Base-by-base conservation (phyloP, 2,113 vertebrate species). In the Chionomys nivalis region DNA sequence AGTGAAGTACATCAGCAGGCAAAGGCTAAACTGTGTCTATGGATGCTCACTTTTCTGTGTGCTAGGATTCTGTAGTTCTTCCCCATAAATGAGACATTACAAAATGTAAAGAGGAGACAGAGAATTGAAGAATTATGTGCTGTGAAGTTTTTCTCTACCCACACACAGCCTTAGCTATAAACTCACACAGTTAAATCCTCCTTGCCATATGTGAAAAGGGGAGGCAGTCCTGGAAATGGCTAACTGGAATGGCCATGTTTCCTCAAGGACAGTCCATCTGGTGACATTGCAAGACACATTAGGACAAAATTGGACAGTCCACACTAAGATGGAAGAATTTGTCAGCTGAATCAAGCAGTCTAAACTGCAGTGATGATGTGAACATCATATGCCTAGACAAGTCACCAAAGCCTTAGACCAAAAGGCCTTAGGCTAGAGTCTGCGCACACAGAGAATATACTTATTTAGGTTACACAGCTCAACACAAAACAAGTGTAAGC, bases 21-120 rank as follows among this genome's bases (percentile, higher is more conserved):
- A 52, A 24, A 42, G 70, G 77, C 61, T 23, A 24, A 28, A 8
- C 19, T 47, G 55, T 14, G 61, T 70, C n/a, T 90, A 19, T 66
- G 77, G 55, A 23, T 85, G 89, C 58, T 83, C 73, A 94, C 44
- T 66, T 89, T 92, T 58, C 52, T 91, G 52, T 63, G 55, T 81
- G 58, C 44, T 86, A 52, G 28, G 66, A 36, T 10, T 85, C 65
- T 81, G 26, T 44, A 79, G 65, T 58, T 76, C 39, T 94, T 1
- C 39, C 55, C 90, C 36, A 36, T 70, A 16, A 55, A 47, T 68
- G 78, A 42, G 33, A 68, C 44, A 44, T 72, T 63, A 13, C 10
- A 11, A 87, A 73, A 52, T 55, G 3, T 26, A 91, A 89, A 79
- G 70, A 90, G 5, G 44, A 94, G n/a, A 26, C 13, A 91, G 26